Percentiles rank a stretch among this genome's conserved stretches.
These are phyloP conservation scores for Neopipo cinnamomea DNA, from an alignment of 2,113 vertebrate species.

Conservation along the genomic window DNA sequence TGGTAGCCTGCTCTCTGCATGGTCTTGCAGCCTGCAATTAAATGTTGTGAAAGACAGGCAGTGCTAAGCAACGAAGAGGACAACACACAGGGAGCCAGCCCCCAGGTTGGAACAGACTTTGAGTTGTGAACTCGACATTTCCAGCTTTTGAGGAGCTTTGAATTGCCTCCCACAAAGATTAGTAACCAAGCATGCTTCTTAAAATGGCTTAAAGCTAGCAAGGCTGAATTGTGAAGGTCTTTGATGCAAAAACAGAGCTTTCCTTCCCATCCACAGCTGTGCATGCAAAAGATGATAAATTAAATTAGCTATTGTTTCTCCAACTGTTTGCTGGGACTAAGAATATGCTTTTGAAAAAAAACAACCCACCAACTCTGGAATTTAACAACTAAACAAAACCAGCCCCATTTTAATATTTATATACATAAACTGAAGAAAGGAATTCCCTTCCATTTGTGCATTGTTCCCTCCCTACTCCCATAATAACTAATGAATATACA, in stretches of 20 bases:
- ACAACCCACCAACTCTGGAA: neutral
- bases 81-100: neutral
- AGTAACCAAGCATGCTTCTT: constrained; percentile 8
- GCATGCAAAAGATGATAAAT: constrained; percentile 10
- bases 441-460: constrained; percentile 21
- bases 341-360: neutral
- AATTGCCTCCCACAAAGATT: constrained; percentile 4
- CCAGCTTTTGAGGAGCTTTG: constrained; percentile 53
- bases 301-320: constrained; percentile 34
- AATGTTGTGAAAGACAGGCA: neutral
- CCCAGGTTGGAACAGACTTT: neutral
- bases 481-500: constrained; percentile 40
- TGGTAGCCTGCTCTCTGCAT: neutral
- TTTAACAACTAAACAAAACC: constrained; percentile 21
- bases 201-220: constrained; percentile 15
- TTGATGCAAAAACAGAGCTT: constrained; percentile 1
- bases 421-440: neutral
- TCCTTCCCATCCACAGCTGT: constrained; percentile 19
- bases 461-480: constrained; percentile 5
- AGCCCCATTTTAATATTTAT: constrained; percentile 1
- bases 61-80: neutral
- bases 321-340: neutral
- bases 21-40: neutral
- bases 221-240: neutral
- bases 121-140: constrained; percentile 35